Evolutionary conservation across 2,888 invertebrate species (phyloP).

Genomic region (Cheilosia grossa): DNA sequence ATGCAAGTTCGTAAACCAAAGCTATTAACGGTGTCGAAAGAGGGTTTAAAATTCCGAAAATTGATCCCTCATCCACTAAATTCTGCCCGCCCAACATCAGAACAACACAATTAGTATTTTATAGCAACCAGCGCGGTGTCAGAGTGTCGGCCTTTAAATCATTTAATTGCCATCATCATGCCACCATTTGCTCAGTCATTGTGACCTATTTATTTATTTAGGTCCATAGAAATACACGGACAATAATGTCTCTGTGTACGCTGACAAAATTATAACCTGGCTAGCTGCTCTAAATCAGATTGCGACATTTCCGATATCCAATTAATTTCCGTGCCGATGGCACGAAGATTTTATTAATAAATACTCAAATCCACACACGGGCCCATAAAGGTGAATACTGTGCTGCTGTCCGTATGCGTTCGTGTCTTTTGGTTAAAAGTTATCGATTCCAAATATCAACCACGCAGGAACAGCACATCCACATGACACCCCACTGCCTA

Average conservation of each 20-base stretch:
- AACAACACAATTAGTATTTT: conserved; percentile 37
- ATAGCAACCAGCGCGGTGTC: conserved; percentile 19
- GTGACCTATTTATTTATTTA: conserved; percentile 29
- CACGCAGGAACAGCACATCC: conserved; percentile 52
- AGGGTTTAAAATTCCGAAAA: too few species aligned
- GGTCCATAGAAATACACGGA: conserved; percentile 2
- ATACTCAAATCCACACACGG: conserved; percentile 33
- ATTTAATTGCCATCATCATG: conserved; percentile 35
- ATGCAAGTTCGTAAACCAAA: too few species aligned
- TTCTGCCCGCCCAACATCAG: too few species aligned
- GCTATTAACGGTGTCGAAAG: too few species aligned
- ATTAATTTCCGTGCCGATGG: conserved; percentile 49
- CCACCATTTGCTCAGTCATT: conserved; percentile 10
- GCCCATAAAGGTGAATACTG: not conserved
- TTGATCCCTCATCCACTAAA: too few species aligned
- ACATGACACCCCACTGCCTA: conserved; percentile 42
- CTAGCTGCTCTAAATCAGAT: conserved; percentile 64
- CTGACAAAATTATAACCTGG: conserved; percentile 65
- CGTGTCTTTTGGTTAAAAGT: conserved; percentile 29
- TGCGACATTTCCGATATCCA: conserved; percentile 65
- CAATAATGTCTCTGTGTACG: conserved; percentile 32
- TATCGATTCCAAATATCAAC: conserved; percentile 66
- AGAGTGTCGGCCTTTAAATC: conserved; percentile 51
- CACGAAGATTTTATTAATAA: conserved; percentile 56
- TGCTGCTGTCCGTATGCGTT: conserved; percentile 3